A percentile compares a stretch with the other conserved stretches of the same genome.
phyloP scores from a whole-genome alignment of 2,888 invertebrate genomes.

The Athalia rosae region DNA sequence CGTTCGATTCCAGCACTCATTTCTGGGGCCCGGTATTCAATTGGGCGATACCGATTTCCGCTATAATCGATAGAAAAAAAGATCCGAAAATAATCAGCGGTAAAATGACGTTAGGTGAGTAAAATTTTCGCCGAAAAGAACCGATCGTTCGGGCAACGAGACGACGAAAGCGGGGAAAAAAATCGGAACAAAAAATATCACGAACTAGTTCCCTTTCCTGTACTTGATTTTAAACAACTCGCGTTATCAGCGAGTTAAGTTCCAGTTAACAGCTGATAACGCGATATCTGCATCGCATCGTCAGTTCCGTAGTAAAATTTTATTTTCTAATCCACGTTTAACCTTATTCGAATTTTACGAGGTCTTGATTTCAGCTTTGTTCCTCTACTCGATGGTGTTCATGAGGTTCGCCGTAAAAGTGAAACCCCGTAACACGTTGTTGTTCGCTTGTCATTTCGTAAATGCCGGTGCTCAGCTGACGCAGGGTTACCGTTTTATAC shows the following conservation, averaged over 20 bases:
- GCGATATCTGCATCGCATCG: not conserved
- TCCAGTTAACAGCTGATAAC: constrained; percentile 7
- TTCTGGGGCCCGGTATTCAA: constrained; percentile 99
- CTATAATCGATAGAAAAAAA: constrained; percentile 91
- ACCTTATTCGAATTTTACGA: not conserved
- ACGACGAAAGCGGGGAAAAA: too few species aligned
- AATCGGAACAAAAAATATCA: too few species aligned
- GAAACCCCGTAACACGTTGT: constrained; percentile 63
- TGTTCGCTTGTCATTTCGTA: constrained; percentile 65
- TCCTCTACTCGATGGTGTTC: constrained; percentile 63
- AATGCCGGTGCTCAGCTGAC: constrained; percentile 63
- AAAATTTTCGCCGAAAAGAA: not conserved
- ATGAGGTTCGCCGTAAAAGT: constrained; percentile 67
- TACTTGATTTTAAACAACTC: too few species aligned
- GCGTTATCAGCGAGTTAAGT: constrained; percentile 12
- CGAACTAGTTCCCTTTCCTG: too few species aligned
- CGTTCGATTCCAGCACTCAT: constrained; percentile 82
- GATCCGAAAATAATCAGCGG: constrained; percentile 95
- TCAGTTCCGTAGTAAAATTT: too few species aligned
- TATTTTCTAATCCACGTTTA: not conserved
- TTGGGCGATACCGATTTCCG: constrained; percentile 98
- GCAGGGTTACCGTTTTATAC: constrained; percentile 80
- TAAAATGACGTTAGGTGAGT: constrained; percentile 94
- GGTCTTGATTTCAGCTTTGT: constrained; percentile 60
- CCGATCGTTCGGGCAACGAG: not conserved